A percentile compares a stretch with the other conserved stretches of the same genome.
Evolutionary conservation across 2,113 vertebrate genomes (phyloP).

Genomic region (Typhlomys cinereus): DNA sequence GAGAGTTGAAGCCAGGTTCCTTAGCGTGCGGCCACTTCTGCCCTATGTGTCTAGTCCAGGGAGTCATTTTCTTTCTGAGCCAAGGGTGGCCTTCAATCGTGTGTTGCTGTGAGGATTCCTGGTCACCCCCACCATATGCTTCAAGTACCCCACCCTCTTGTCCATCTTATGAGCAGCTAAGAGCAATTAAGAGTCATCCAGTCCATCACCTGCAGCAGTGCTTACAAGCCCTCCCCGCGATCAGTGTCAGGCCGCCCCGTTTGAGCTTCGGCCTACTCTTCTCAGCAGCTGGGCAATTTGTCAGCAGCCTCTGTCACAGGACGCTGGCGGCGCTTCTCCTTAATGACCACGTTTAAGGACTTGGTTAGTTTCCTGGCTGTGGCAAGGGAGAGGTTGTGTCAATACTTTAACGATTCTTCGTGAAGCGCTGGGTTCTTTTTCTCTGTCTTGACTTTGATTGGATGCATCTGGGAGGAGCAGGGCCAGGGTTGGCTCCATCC

Average conservation of each 20-base stretch:
- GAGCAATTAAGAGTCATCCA: background rate
- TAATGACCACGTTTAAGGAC: background rate
- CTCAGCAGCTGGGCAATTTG: background rate
- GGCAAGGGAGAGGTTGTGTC: background rate
- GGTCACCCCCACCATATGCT: too few species aligned
- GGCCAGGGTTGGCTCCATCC: background rate
- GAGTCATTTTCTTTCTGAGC: background rate
- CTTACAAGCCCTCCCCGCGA: background rate
- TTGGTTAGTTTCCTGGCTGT: background rate
- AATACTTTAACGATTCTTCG: background rate
- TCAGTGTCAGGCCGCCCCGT: background rate
- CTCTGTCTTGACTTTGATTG: background rate
- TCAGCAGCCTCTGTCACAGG: constrained; percentile 9
- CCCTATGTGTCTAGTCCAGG: background rate
- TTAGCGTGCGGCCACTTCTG: too few species aligned
- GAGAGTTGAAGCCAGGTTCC: background rate
- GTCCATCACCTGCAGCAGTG: background rate
- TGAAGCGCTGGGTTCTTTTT: background rate
- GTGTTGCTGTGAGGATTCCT: background rate
- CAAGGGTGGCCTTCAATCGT: background rate
- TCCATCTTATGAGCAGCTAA: background rate
- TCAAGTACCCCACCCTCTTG: too few species aligned
- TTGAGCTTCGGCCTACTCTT: background rate
- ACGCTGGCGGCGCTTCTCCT: background rate
- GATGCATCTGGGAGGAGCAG: background rate